Evolutionary conservation across 2,888 invertebrate genomes (phyloP), one percentile per base, ranked within the genome.

Genomic region (Plebejus anna): DNA sequence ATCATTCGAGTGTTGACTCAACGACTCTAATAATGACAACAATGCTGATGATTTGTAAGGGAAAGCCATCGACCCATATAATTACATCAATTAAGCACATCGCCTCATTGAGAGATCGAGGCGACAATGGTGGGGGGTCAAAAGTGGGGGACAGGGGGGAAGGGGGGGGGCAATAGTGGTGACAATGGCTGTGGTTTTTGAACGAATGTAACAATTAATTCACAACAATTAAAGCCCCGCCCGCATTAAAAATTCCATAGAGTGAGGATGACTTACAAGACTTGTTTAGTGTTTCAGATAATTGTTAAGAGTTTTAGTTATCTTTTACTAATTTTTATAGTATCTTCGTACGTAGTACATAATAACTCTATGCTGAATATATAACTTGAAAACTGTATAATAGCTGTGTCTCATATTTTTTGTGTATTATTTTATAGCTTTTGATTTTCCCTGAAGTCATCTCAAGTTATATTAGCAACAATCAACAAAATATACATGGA

Each of bases 181-280:
- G 86, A 83, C 85, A 84, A 91, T 91, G 94, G 94, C 85, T 84
- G 92, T 92, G 94, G 94, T 92, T 93, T 91, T 92, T 91, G 91
- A 92, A 92, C 91, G 92, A 90, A 91, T 92, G 92, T 92, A 92
- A 93, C 93, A 94, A 94, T 94, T 94, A 94, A 94, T 94, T 92
- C 92, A 86, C 87, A 88, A 88, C 94, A 92, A 94, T 94, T 94
- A 94, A 88, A 88, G 88, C 85, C 87, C 87, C 88, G 92, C 94
- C 94, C 94, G 94, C 94, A 94, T 94, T 90, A 90, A 86, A 88
- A 88, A 83, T 79, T 79, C 76, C 82, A 80, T 81, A 87, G 89
- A 84, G 78, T 71, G 82, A 72, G n/a, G 76, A 61, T 36, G 57
- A 36, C 9, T 61, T 61, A 11, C 2, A 28, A 9, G 22, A 59